Base-by-base conservation (phyloP, 2,797 vertebrate species). In the Podarcis siculus region DNA sequence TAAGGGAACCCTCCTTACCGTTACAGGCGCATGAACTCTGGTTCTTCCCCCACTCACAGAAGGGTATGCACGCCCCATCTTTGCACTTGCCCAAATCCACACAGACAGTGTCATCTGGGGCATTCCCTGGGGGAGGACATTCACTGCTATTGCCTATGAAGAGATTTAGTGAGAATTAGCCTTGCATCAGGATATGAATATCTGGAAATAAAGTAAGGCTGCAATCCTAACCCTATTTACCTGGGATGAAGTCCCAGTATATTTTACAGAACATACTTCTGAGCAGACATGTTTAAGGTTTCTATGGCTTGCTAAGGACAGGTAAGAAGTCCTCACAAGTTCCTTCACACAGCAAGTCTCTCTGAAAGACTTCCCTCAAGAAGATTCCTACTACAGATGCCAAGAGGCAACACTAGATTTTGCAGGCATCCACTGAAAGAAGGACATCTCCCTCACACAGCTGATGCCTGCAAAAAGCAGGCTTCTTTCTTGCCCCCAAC, bases 41-140 rank as follows among this genome's bases (percentile, higher is more conserved):
- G 61, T 92, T 96, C 94, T 96, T 96, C 92, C 96, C 92, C 61
- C 98, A 97, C 95, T 98, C 98, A 3, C 99, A 99, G 97, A 99
- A 99, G 1, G 99, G 98, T 58, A 98, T 95, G 4, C 99, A 99
- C 86, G 98, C 98, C 21, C 99, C 99, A 0, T 95, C 96, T 81
- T 72, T 96, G 95, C 99, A 99, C 85, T 94, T 97, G 32, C 99
- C 99, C 49, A 97, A 98, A 95, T 99, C 99, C 27, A 99, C 97
- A 0, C 99, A 99, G 76, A 97, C 95, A 0, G 98, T 99, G 86
- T 97, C 84, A 72, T 99, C 97, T 0, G 86, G 84, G 0, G 98
- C 98, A 0, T 98, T 98, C 82, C 95, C 98, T 0, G 99, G 98
- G 7, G 98, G 96, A 5, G 98, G 98, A 89, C 99, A 99, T 35